Evolutionary conservation across 2,797 vertebrate species (phyloP), one percentile per base, ranked within the genome.

Genomic region (Sebastes aleutianus): DNA sequence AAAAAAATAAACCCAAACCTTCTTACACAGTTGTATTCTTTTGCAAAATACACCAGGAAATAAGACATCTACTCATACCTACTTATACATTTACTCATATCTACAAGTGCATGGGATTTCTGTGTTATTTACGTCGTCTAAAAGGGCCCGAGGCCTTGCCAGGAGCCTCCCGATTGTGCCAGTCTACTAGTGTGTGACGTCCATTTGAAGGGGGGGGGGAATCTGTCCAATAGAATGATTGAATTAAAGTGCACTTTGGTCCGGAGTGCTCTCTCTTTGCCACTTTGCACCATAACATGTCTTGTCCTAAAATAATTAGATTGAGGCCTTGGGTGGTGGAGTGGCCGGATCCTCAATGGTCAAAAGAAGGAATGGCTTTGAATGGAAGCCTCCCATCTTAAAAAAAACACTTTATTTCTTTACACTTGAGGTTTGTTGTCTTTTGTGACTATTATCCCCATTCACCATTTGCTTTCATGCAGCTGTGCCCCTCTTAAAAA

Each of bases 391-490:
- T 91, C 89, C 92, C 87, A 93, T 95, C 92, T 92, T 92, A 93
- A 94, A 94, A 66, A 85, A 94, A 95, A 95, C 94, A 95, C 94
- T 94, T 94, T 95, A 95, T 96, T 96, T 96, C 94, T 95, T 94
- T 94, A 95, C 94, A 95, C 95, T 96, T 95, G 95, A 96, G 94
- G 93, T 96, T 96, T 96, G 95, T 96, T 96, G 94, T 96, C 94
- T 96, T 96, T 96, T 96, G 95, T 96, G 93, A 93, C 88, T 86
- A 95, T 95, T 96, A 94, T 94, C 88, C 92, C 92, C 91, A 93
- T 96, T 95, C 94, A 92, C 88, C 84, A 85, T 88, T 93, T 84
- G 93, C 94, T 95, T 96, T 96, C 92, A 95, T 94, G 94, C 95
- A 96, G 95, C 95, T 96, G 95, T 95, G 93, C 87, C 90, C 94